Percentiles rank a stretch among this genome's conserved stretches.
Conservation (phyloP, 2,888 invertebrate genomes). For the Drosophila helvetica region DNA sequence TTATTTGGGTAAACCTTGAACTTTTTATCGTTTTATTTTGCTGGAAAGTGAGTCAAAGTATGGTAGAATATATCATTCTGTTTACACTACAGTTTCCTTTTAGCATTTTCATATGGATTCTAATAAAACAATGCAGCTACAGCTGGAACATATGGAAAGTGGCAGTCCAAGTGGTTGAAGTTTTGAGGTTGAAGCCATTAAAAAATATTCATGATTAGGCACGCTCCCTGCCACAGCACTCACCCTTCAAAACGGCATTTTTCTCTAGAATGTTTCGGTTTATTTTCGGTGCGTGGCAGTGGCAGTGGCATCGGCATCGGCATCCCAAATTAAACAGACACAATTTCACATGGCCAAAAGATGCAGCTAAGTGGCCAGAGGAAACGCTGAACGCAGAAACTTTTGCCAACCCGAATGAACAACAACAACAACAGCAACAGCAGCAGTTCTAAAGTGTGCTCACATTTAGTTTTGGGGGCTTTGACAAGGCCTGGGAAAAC, state of each 20-base stretch:
- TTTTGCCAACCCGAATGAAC: slow-evolving; percentile 39
- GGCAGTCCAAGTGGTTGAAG: neutral
- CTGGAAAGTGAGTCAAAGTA: neutral
- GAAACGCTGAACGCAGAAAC: slow-evolving; percentile 28
- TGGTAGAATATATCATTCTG: neutral
- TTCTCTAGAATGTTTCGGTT: neutral
- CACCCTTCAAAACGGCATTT: slow-evolving; percentile 21
- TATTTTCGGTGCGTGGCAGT: neutral
- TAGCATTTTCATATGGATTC: too few species aligned
- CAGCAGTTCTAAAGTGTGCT: slow-evolving; percentile 7
- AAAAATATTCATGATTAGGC: slow-evolving; percentile 29
- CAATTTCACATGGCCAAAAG: slow-evolving; percentile 44
- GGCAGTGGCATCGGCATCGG: neutral
- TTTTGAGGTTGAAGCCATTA: slow-evolving; percentile 16
- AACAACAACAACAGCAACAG: slow-evolving; percentile 7
- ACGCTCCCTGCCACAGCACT: slow-evolving; percentile 16
- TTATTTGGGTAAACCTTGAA: neutral
- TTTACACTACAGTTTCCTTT: neutral
- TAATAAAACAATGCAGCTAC: neutral
- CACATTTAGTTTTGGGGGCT: slow-evolving; percentile 32
- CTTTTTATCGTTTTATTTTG: neutral
- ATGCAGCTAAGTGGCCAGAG: slow-evolving; percentile 28
- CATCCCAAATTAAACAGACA: slow-evolving; percentile 29
- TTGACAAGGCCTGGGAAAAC: slow-evolving; percentile 25
- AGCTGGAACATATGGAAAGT: neutral